Percentiles rank a stretch among this genome's conserved stretches.
These are phyloP conservation scores for Heterohyrax brucei DNA, from an alignment of 2,797 vertebrate genomes.

Conservation along the genomic window DNA sequence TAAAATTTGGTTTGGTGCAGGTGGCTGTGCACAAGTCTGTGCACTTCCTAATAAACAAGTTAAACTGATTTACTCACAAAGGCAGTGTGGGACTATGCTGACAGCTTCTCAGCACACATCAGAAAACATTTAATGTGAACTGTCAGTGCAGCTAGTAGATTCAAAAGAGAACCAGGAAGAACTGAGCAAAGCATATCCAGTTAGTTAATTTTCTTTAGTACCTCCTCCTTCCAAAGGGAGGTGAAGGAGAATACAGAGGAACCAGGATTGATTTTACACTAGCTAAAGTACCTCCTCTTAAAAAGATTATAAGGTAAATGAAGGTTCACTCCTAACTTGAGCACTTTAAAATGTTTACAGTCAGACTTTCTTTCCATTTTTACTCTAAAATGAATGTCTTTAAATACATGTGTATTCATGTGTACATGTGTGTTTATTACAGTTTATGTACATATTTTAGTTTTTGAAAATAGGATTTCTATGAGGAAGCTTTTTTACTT, in stretches of 20 bases:
- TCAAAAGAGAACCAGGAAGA: no score
- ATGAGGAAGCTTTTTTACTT: background rate
- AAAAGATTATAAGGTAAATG: background rate
- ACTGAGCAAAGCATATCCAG: background rate
- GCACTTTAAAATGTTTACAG: background rate
- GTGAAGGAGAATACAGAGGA: background rate
- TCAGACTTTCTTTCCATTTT: slow-evolving; percentile 31
- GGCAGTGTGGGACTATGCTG: background rate
- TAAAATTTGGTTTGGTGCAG: slow-evolving; percentile 25
- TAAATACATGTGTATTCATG: background rate
- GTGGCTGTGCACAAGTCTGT: background rate
- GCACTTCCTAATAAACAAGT: slow-evolving; percentile 39
- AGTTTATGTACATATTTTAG: background rate
- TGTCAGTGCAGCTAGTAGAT: background rate
- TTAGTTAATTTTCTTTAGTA: background rate
- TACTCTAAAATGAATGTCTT: background rate
- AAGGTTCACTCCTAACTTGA: slow-evolving; percentile 41
- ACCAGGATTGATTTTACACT: background rate
- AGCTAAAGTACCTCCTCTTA: background rate
- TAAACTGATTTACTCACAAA: background rate
- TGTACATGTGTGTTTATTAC: background rate
- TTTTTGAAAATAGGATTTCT: slow-evolving; percentile 55
- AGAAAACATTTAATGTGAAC: slow-evolving; percentile 5
- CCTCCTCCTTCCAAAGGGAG: background rate
- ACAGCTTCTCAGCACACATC: background rate